phyloP scores from a whole-genome alignment of 2,797 vertebrate species.

The Nannoperca obscura region DNA sequence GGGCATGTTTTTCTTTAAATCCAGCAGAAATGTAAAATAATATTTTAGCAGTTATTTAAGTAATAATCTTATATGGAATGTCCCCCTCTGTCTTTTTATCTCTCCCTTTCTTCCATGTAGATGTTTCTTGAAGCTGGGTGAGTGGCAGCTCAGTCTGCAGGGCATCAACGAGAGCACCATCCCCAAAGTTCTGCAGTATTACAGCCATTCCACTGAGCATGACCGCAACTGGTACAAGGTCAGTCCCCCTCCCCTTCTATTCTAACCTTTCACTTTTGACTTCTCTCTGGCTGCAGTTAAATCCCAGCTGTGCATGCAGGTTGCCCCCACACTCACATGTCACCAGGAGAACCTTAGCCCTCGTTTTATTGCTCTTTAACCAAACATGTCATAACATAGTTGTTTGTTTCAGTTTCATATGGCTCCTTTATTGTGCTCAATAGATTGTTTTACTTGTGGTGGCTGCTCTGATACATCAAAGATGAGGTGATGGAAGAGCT shows the following conservation, averaged over 20 bases:
- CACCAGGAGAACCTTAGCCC: slow-evolving; percentile 24
- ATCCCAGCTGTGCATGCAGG: slow-evolving; percentile 57
- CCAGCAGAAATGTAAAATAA: background rate
- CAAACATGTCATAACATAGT: slow-evolving; percentile 23
- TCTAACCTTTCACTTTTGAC: slow-evolving; percentile 54
- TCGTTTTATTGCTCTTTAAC: slow-evolving; percentile 31
- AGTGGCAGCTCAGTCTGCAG: slow-evolving; percentile 98
- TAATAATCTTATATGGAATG: background rate
- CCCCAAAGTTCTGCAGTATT: slow-evolving; percentile 97
- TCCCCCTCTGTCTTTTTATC: background rate
- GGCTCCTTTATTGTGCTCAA: slow-evolving; percentile 43
- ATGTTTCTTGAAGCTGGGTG: slow-evolving; percentile 97
- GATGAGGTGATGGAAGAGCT: slow-evolving; percentile 35
- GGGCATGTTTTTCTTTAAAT: background rate
- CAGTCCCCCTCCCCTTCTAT: slow-evolving; percentile 53
- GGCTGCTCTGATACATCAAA: slow-evolving; percentile 30
- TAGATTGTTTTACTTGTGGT: slow-evolving; percentile 9
- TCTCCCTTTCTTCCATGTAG: slow-evolving; percentile 72
- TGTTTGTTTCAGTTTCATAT: slow-evolving; percentile 5
- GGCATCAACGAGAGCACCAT: slow-evolving; percentile 99
- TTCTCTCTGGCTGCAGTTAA: slow-evolving; percentile 41
- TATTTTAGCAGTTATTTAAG: background rate
- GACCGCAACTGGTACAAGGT: slow-evolving; percentile 99
- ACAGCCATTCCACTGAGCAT: slow-evolving; percentile 96
- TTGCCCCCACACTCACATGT: background rate